Evolutionary conservation across 2,113 vertebrate genomes (phyloP).

Genomic region (Blennius ocellaris): DNA sequence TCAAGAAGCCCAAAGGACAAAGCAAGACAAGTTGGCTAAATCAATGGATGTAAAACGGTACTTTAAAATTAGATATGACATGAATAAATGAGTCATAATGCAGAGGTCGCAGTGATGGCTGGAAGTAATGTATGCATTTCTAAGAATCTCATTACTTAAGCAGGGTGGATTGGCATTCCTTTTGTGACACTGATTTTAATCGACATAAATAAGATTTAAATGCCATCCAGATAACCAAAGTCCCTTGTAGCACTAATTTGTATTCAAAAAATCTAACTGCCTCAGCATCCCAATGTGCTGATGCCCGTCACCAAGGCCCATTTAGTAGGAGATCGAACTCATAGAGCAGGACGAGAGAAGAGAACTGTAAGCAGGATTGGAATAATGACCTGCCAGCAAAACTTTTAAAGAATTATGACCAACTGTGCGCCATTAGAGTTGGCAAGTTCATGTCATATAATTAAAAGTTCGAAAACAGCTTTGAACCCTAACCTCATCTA

Average conservation of each 20-base stretch:
- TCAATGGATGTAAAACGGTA: constrained; percentile 33
- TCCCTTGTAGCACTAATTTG: constrained; percentile 41
- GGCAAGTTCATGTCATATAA: too few relatives aligned
- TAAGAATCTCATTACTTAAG: constrained; percentile 58
- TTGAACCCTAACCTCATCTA: too few relatives aligned
- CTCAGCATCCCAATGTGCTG: constrained; percentile 43
- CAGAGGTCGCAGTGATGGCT: constrained; percentile 8
- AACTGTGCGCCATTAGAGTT: too few relatives aligned
- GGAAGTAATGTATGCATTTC: constrained; percentile 53
- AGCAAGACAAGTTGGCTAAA: constrained; percentile 35
- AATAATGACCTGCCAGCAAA: background rate
- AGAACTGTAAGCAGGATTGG: constrained; percentile 13
- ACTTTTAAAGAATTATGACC: constrained; percentile 6
- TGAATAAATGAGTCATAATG: constrained; percentile 54
- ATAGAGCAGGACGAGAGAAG: background rate
- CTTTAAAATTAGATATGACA: constrained; percentile 52
- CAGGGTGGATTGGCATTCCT: constrained; percentile 16
- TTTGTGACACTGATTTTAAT: constrained; percentile 50
- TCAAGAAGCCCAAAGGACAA: constrained; percentile 51
- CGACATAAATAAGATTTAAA: constrained; percentile 60
- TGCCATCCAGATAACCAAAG: constrained; percentile 46
- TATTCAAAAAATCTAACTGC: constrained; percentile 44
- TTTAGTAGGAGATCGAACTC: background rate
- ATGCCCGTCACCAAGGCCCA: constrained; percentile 5
- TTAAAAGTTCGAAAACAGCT: too few relatives aligned